Evolutionary conservation across 2,797 vertebrate species (phyloP).

Genomic region (Lepidocolaptes lacrymiger): DNA sequence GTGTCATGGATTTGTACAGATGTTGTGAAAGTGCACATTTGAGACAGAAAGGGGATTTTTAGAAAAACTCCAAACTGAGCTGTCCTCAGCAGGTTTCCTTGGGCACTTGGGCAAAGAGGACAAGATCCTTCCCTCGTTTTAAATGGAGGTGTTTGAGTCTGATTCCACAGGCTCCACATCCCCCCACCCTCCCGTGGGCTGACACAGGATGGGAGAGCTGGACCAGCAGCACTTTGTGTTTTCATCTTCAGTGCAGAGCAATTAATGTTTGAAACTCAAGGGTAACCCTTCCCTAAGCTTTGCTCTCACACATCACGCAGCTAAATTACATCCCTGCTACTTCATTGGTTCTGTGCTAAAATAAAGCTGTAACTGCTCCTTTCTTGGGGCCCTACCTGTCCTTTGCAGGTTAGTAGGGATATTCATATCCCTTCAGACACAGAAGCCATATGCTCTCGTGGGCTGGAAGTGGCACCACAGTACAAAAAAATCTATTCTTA

Average conservation of each 20-base stretch:
- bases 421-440: neutral
- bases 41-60: neutral
- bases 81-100: neutral
- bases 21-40: neutral
- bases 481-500: conserved; percentile 41
- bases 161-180: neutral
- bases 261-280: neutral
- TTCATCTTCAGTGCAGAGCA: neutral
- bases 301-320: neutral
- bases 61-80: neutral
- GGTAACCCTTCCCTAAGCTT: neutral
- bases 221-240: fast-evolving
- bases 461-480: conserved; percentile 24
- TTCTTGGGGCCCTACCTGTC: neutral
- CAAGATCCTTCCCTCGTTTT: neutral
- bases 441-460: neutral
- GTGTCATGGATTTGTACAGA: neutral
- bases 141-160: neutral
- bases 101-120: neutral
- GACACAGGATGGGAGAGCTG: neutral
- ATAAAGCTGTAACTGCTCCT: neutral
- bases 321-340: neutral
- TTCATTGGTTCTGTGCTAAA: neutral
- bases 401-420: conserved; percentile 26
- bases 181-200: neutral